Conservation (phyloP, 2,113 vertebrate species). For the Muscicapa adusta region DNA sequence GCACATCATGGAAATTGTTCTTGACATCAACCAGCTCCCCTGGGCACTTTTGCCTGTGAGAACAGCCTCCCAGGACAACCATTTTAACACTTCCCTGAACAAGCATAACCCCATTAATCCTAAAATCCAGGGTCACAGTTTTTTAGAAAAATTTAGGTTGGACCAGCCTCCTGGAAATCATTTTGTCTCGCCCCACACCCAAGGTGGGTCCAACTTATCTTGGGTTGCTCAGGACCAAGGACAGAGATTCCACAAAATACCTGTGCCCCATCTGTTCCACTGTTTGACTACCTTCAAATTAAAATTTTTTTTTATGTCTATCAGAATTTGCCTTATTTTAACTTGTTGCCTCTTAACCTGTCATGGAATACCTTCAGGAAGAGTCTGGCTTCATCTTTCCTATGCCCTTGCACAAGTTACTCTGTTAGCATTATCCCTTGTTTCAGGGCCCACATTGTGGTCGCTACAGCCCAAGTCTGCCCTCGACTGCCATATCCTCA, state of each 20-base stretch:
- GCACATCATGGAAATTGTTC: neutral
- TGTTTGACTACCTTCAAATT: neutral
- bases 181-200: accelerated
- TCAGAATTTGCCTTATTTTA: neutral
- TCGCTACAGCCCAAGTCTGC: neutral
- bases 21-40: neutral
- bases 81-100: neutral
- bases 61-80: neutral
- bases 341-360: neutral
- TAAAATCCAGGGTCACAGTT: neutral
- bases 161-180: neutral
- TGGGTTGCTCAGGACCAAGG: neutral
- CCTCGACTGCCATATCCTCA: neutral
- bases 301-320: neutral
- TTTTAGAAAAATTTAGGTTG: neutral
- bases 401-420: neutral
- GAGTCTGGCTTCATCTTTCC: neutral
- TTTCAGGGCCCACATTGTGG: neutral
- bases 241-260: neutral
- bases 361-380: neutral
- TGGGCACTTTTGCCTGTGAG: neutral
- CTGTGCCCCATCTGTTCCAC: neutral
- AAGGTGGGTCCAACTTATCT: accelerated
- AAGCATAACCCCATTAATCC: neutral
- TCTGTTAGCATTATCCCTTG: neutral